Conservation (phyloP, 2,888 invertebrate genomes). For the Cotesia congregata region DNA sequence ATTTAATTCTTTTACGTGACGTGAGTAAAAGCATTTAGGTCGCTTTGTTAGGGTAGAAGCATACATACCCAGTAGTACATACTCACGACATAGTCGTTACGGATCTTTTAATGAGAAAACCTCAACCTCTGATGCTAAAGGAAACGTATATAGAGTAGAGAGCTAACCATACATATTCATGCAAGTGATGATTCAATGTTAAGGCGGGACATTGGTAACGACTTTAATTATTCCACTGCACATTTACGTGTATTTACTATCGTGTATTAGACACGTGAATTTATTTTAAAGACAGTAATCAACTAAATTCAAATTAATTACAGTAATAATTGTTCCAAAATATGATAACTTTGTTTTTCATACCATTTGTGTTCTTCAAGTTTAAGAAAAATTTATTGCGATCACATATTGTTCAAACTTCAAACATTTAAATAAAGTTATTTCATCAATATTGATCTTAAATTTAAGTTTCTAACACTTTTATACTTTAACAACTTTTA, state of each 20-base stretch:
- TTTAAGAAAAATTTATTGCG: no score
- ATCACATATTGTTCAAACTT: no score
- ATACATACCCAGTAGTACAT: slow-evolving; percentile 20
- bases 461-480: background rate
- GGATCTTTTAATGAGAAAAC: slow-evolving; percentile 51
- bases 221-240: slow-evolving; percentile 52
- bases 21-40: slow-evolving; percentile 25
- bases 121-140: slow-evolving; percentile 19
- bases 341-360: background rate
- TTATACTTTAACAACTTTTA: background rate
- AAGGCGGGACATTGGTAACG: slow-evolving; percentile 52
- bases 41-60: slow-evolving; percentile 12
- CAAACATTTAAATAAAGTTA: background rate
- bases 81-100: slow-evolving; percentile 45
- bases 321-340: background rate
- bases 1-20: slow-evolving; percentile 13
- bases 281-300: slow-evolving; percentile 2
- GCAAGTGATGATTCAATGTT: slow-evolving; percentile 52
- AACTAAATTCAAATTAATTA: background rate
- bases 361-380: no score
- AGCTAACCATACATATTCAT: slow-evolving; percentile 51
- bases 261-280: slow-evolving; percentile 14
- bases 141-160: slow-evolving; percentile 21
- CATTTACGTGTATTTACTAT: slow-evolving; percentile 24
- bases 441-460: background rate